Conservation (phyloP, 1,140 invertebrate genomes). For the Apis florea region DNA sequence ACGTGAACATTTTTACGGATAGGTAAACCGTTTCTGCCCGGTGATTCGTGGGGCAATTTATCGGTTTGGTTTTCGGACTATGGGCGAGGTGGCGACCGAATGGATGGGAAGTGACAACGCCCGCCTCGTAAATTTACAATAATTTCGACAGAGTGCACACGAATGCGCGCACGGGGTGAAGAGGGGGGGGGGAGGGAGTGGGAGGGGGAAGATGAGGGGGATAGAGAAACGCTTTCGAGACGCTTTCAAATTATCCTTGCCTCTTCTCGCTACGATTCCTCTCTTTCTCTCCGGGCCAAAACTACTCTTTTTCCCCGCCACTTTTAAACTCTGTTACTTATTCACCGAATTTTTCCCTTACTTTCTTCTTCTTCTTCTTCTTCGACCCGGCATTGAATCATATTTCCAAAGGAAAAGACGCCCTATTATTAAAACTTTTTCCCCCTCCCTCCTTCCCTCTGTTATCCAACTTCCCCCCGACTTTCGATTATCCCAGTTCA, state of each 20-base stretch:
- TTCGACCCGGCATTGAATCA: slow-evolving; percentile 27
- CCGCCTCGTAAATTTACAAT: slow-evolving; percentile 72
- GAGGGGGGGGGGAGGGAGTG: too few relatives aligned
- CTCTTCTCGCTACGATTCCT: slow-evolving; percentile 11
- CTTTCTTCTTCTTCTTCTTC: neutral
- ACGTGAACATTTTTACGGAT: slow-evolving; percentile 58
- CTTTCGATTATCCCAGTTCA: slow-evolving; percentile 36
- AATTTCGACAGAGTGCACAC: slow-evolving; percentile 68
- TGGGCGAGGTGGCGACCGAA: slow-evolving; percentile 54
- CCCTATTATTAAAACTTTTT: slow-evolving; percentile 50
- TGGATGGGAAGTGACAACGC: slow-evolving; percentile 69
- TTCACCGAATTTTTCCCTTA: slow-evolving; percentile 43
- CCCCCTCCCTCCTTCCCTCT: neutral
- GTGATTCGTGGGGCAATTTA: slow-evolving; percentile 70
- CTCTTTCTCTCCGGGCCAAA: neutral
- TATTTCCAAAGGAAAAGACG: slow-evolving; percentile 22
- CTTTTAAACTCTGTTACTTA: slow-evolving; percentile 47
- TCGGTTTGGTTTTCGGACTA: slow-evolving; percentile 63
- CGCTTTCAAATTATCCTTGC: slow-evolving; percentile 50
- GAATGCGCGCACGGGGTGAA: slow-evolving; percentile 14
- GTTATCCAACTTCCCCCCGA: slow-evolving; percentile 17
- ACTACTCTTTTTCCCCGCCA: slow-evolving; percentile 13
- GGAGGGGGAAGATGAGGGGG: too few relatives aligned
- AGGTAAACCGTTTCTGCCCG: slow-evolving; percentile 63
- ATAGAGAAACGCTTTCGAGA: neutral